Conservation (phyloP, 2,113 vertebrate genomes). For the Cromileptes altivelis region DNA sequence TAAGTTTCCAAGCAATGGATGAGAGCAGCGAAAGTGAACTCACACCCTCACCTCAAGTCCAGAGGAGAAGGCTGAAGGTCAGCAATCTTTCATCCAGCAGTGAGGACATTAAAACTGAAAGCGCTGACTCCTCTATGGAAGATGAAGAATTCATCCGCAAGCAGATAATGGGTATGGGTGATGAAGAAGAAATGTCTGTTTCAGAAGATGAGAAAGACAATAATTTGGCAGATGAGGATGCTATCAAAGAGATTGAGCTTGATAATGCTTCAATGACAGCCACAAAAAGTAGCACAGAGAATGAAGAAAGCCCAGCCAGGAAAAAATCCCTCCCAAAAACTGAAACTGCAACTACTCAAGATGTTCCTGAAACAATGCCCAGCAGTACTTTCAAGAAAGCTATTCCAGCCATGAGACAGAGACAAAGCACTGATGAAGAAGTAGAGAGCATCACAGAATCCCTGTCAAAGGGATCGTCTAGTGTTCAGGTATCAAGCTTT, state of each 20-base stretch:
- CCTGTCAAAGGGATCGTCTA: slow-evolving; percentile 95
- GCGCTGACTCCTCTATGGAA: slow-evolving; percentile 86
- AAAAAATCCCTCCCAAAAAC: slow-evolving; percentile 85
- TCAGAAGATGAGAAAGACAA: slow-evolving; percentile 91
- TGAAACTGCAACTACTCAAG: slow-evolving; percentile 84
- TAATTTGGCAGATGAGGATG: slow-evolving; percentile 81
- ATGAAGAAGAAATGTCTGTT: slow-evolving; percentile 89
- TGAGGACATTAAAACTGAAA: slow-evolving; percentile 90
- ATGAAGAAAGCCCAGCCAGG: slow-evolving; percentile 85
- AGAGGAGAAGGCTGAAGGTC: slow-evolving; percentile 84
- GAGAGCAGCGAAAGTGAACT: slow-evolving; percentile 94
- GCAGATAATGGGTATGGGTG: slow-evolving; percentile 95
- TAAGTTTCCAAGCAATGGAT: slow-evolving; percentile 85
- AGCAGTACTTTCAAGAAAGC: slow-evolving; percentile 71
- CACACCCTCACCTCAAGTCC: slow-evolving; percentile 84
- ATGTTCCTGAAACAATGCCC: slow-evolving; percentile 80
- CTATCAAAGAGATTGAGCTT: slow-evolving; percentile 72
- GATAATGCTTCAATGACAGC: slow-evolving; percentile 81
- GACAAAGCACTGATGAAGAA: slow-evolving; percentile 90
- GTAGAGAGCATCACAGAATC: slow-evolving; percentile 97
- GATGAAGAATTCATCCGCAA: slow-evolving; percentile 95
- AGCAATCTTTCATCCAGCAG: slow-evolving; percentile 91
- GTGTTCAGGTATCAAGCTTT: slow-evolving; percentile 94
- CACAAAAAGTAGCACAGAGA: slow-evolving; percentile 83
- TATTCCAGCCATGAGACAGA: slow-evolving; percentile 80